Percentiles rank a stretch among this genome's conserved stretches.
Evolutionary conservation across 2,888 invertebrate genomes (phyloP).

Genomic region (Eubasilissa splendida): DNA sequence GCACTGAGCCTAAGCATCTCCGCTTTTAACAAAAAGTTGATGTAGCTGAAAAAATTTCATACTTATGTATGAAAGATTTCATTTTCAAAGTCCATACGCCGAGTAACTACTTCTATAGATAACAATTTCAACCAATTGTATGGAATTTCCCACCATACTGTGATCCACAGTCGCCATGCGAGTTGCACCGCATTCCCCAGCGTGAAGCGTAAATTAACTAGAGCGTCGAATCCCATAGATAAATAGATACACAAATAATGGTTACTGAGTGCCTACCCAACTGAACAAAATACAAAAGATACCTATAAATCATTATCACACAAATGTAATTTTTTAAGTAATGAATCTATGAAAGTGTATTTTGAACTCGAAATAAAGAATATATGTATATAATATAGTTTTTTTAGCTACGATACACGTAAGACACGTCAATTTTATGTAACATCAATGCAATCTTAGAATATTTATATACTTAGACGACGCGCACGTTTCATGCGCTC

Average conservation of each 20-base stretch:
- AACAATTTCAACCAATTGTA: no score
- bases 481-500: no score
- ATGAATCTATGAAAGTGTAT: conserved; percentile 32
- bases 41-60: no score
- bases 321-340: conserved; percentile 33
- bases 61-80: no score
- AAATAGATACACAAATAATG: conserved; percentile 25
- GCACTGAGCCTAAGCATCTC: no score
- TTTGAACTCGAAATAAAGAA: conserved; percentile 24
- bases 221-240: not conserved
- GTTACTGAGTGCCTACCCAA: conserved; percentile 42
- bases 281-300: conserved; percentile 31
- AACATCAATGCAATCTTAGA: conserved; percentile 17
- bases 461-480: not conserved
- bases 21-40: no score
- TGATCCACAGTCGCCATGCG: no score
- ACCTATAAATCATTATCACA: conserved; percentile 33
- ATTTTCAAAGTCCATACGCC: no score
- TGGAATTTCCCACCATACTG: no score
- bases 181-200: no score
- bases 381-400: conserved; percentile 24
- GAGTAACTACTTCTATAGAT: no score
- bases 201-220: no score
- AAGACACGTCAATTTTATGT: conserved; percentile 26
- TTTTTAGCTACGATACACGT: conserved; percentile 16